phyloP scores from a whole-genome alignment of 2,888 invertebrate genomes.

The Torymus aiolomorphi region DNA sequence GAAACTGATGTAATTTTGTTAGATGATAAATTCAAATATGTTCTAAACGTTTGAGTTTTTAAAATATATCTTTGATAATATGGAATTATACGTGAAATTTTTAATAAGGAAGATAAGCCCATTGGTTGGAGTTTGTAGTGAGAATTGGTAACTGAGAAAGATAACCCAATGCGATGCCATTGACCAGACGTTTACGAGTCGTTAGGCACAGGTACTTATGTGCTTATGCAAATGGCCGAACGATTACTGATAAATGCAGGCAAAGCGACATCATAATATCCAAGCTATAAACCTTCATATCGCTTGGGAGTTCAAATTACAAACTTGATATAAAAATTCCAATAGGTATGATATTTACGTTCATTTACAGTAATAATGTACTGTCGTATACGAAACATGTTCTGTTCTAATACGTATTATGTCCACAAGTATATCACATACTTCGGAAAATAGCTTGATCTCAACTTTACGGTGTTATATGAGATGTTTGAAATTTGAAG shows the following conservation, averaged over 20 bases:
- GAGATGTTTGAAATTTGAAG: no score
- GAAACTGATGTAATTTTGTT: no score
- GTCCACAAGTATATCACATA: no score
- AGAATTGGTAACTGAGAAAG: slow-evolving; percentile 21
- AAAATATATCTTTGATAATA: no score
- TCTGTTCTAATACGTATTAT: neutral
- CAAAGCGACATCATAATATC: slow-evolving; percentile 62
- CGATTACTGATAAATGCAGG: slow-evolving; percentile 58
- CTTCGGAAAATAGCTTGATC: neutral
- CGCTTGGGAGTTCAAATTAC: slow-evolving; percentile 51
- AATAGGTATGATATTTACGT: slow-evolving; percentile 18
- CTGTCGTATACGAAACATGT: neutral
- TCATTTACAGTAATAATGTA: slow-evolving; percentile 18
- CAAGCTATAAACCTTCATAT: slow-evolving; percentile 59
- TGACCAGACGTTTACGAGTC: slow-evolving; percentile 35
- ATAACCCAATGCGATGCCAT: slow-evolving; percentile 21
- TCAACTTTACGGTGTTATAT: no score
- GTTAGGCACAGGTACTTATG: slow-evolving; percentile 50
- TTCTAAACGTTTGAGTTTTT: no score
- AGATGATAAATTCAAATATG: no score
- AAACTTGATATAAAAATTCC: slow-evolving; percentile 10
- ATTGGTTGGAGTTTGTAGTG: no score
- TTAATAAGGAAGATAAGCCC: no score
- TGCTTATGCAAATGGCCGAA: slow-evolving; percentile 50
- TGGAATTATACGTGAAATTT: no score